Evolutionary conservation across 2,113 vertebrate species (phyloP), one percentile per base, ranked within the genome.

Genomic region (Myiozetetes cayanensis): DNA sequence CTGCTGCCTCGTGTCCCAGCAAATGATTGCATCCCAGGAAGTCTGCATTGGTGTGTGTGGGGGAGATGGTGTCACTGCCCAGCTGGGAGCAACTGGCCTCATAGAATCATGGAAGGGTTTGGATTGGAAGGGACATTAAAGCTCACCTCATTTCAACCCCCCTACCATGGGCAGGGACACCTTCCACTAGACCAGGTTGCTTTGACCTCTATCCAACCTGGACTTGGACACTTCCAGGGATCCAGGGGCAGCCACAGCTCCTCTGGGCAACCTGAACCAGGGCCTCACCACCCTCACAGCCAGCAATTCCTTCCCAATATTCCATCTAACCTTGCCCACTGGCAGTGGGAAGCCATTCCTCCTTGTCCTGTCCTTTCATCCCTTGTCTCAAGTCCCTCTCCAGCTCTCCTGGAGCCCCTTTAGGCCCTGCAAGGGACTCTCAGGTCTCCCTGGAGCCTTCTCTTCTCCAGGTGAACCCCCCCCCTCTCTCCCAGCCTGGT

Each of bases 121-220:
- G 33, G 23, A 5, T 20, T 4, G 28, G 59, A 59, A 77, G 14
- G 17, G 28, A 56, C 31, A 31, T 52, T 18, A 2, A 31, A 72
- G 33, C 0, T 4, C 47, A 25, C 3, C n/a, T 2, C 5, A 17
- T 30, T 25, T 47, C 43, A 12, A 41, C 8, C 1, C 6, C 19
- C 13, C 46, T 86, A 33, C 58, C 11, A 3, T 12, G 30, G 1
- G 23, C 5, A 28, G 70, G 58, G 35, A 65, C 59, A 2, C 0
- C 25, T 77, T 8, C 59, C 37, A 31, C 16, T 0, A 0, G 0
- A 0, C 5, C 55, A 79, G 12, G 19, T 0, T 41, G 16, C 13
- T 63, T 58, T n/a, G 4, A 52, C 7, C 8, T 16, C 16, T 0
- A 0, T 41, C 55, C 55, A 86, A 0, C 49, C 41, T 43, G 66